Base-by-base conservation (phyloP, 2,888 invertebrate species). In the Himalopsyche anomala region DNA sequence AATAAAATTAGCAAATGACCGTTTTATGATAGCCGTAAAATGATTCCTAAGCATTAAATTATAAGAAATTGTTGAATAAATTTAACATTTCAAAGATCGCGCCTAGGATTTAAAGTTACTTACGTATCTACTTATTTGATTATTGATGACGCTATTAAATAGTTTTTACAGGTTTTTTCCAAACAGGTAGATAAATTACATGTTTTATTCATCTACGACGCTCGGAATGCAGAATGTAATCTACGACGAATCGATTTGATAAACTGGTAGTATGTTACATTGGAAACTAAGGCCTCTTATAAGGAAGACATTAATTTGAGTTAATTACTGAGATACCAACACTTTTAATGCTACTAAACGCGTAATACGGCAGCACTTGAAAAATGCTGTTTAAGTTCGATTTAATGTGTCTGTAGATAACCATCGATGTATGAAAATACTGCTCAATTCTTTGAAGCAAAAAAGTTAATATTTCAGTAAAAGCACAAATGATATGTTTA, bases 211-310 rank as follows among this genome's bases (percentile, higher is more conserved):
- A 38, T 74, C 74, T 15, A 12, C 38, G 74, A 74, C 36, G 38
- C 12, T 6, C 19, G 74, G 74, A 74, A 74, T 74, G 74, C 36
- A 36, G 74, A 74, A 28, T 74, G 15, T 74, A 38, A 74, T 74
- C 74, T 74, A 74, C 74, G 74, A 74, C 74, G 74, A 38, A 74
- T 74, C 74, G 74, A 74, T 74, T 74, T 74, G 74, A 74, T 74
- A 28, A 74, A 36, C 74, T 74, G 74, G 38, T 74, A 74, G 74
- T 74, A 38, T 74, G 74, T 38, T 36, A 36, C 36, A 38, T 74
- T 38, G 74, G 74, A 38, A 74, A 74, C 74, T 74, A 38, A 38
- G 36, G 74, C 36, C 74, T 74, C 74, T 74, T 74, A 74, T 74
- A 74, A 74, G 74, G 36, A 74, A 74, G 74, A 74, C 74, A 74